Conservation (phyloP, 2,797 vertebrate genomes). For the Liasis olivaceus region DNA sequence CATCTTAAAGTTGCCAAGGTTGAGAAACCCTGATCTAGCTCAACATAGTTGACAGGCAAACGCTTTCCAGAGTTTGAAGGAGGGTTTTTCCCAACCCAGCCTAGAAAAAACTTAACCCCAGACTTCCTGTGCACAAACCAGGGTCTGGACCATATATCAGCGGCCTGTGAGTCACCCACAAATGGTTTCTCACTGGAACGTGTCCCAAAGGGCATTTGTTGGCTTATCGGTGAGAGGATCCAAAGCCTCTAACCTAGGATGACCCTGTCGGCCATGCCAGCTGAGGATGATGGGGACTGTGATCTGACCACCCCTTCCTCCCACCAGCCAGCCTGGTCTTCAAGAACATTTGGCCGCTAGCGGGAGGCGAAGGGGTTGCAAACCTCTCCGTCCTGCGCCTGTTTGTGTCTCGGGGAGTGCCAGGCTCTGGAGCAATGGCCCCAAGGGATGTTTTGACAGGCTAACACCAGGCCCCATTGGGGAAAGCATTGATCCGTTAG, state of each 20-base stretch:
- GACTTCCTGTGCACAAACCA: neutral
- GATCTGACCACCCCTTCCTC: neutral
- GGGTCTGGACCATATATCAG: neutral
- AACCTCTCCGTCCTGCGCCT: neutral
- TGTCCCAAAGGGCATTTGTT: neutral
- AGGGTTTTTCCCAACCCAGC: neutral
- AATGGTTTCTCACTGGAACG: neutral
- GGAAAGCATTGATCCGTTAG: neutral
- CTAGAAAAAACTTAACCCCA: neutral
- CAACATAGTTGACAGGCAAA: neutral
- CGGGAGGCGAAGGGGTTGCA: neutral
- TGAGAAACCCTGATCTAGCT: neutral
- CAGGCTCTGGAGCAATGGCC: conserved; percentile 12
- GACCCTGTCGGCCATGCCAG: neutral
- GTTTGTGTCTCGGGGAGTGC: neutral
- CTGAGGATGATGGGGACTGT: neutral
- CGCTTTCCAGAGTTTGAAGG: neutral
- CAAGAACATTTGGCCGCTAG: neutral
- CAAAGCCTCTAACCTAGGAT: neutral
- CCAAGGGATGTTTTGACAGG: conserved; percentile 31
- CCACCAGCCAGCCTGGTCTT: neutral
- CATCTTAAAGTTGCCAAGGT: neutral
- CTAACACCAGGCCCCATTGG: conserved; percentile 5
- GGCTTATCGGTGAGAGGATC: neutral
- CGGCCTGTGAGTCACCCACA: neutral